Evolutionary conservation across 2,113 vertebrate species (phyloP).

Genomic region (Crotalus horridus): DNA sequence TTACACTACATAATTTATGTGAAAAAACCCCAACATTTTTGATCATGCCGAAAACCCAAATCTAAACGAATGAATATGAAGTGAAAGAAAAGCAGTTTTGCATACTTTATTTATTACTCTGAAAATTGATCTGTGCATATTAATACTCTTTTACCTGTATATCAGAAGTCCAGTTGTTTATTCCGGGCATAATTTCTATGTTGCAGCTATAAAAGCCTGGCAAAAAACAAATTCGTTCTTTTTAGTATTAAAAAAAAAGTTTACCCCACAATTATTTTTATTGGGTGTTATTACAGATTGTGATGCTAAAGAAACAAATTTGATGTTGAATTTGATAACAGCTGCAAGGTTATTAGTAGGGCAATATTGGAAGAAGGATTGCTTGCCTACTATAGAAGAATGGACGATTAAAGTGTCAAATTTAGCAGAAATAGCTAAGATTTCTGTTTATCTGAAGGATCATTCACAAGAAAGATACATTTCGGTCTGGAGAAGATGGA

Average conservation of each 20-base stretch:
- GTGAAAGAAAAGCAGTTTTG: not conserved
- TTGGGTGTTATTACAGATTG: no score
- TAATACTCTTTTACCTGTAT: constrained; percentile 80
- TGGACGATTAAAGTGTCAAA: no score
- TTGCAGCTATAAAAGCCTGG: constrained; percentile 97
- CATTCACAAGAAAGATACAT: no score
- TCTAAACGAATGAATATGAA: not conserved
- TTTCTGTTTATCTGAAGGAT: no score
- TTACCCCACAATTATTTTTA: no score
- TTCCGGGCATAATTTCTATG: constrained; percentile 97
- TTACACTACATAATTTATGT: not conserved
- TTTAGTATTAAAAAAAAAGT: not conserved
- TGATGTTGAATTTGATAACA: no score
- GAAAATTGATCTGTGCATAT: not conserved
- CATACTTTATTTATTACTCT: not conserved
- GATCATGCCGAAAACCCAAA: not conserved
- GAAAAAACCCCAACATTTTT: not conserved
- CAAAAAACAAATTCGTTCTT: constrained; percentile 21
- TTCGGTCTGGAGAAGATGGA: no score
- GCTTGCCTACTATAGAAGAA: no score
- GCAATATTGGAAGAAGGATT: no score
- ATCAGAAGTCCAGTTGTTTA: constrained; percentile 94
- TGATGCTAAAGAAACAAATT: no score
- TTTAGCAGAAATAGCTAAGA: no score
- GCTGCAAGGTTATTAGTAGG: no score